Evolutionary conservation across 2,113 vertebrate genomes (phyloP), one percentile per base, ranked within the genome.

Genomic region (Pachycephala philippinensis): DNA sequence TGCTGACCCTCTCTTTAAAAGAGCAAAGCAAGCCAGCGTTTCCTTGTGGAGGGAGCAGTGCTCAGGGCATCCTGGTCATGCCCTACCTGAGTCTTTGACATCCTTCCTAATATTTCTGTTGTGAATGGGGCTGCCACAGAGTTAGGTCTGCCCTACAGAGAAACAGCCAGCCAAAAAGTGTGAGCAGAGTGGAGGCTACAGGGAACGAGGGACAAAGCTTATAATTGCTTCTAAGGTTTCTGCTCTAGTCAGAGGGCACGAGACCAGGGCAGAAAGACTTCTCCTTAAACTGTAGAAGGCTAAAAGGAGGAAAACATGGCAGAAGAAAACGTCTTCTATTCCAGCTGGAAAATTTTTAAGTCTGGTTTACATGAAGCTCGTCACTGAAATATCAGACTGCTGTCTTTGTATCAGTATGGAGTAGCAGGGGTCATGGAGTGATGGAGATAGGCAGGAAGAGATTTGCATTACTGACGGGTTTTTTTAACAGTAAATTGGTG

Each of bases 261-360:
- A 86, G 57, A 18, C 0, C 0, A 10, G 15, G n/a, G 59, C 54
- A 66, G 39, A 69, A 22, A 14, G 18, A 37, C 15, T 37, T 2
- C 45, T 79, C 15, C 52, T 78, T 91, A 42, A 63, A 76, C 13
- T 7, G 0, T 8, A 37, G 15, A 72, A 65, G 17, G 13, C 13
- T 64, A 42, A 79, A 79, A 49, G 30, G 37, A 83, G 44, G 37
- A 42, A 35, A 82, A 66, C 4, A 11, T 35, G 16, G 11, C n/a
- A 60, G 60, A 69, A 31, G 12, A 15, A 52, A 77, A 77, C 44
- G 8, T 57, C 12, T 66, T 71, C 9, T n/a, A 21, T 9, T 74
- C 28, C 54, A 70, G 10, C 19, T 63, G 60, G 49, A 45, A 88
- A 80, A 45, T 49, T 33, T 21, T 74, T 72, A 23, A 80, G 9